These are phyloP conservation scores for Trachelus tabidus DNA, from an alignment of 2,888 invertebrate species.

Conservation along the genomic window DNA sequence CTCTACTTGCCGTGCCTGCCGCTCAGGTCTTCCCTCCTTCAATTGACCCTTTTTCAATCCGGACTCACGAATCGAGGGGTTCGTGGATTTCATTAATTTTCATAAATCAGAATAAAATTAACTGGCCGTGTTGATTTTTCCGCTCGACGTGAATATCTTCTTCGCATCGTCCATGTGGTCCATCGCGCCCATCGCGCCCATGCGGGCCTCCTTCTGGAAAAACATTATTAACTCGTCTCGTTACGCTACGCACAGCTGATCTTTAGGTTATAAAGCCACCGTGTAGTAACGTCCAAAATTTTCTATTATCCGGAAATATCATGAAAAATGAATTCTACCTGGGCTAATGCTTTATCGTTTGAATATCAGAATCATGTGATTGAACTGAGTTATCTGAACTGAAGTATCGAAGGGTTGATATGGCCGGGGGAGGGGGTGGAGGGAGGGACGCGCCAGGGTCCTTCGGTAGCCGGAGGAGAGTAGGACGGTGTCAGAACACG, in stretches of 20 bases:
- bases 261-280: not conserved
- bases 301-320: too few relatives aligned
- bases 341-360: not conserved
- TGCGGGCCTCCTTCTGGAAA: not conserved
- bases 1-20: not conserved
- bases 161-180: not conserved
- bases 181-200: too few relatives aligned
- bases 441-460: too few relatives aligned
- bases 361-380: not conserved
- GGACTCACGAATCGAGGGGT: conserved; percentile 2
- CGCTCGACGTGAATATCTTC: conserved; percentile 30
- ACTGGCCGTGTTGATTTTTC: conserved; percentile 58
- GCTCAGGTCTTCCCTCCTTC: too few relatives aligned
- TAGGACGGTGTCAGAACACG: conserved; percentile 30
- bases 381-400: accelerated
- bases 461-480: too few relatives aligned
- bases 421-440: accelerated
- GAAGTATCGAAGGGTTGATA: not conserved
- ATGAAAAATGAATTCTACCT: too few relatives aligned
- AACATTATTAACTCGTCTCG: not conserved
- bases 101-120: conserved; percentile 60
- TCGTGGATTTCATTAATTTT: conserved; percentile 37
- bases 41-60: not conserved
- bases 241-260: not conserved
- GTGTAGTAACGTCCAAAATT: not conserved